Base-by-base conservation (phyloP, 1,140 invertebrate genomes). In the Drosophila serrata region DNA sequence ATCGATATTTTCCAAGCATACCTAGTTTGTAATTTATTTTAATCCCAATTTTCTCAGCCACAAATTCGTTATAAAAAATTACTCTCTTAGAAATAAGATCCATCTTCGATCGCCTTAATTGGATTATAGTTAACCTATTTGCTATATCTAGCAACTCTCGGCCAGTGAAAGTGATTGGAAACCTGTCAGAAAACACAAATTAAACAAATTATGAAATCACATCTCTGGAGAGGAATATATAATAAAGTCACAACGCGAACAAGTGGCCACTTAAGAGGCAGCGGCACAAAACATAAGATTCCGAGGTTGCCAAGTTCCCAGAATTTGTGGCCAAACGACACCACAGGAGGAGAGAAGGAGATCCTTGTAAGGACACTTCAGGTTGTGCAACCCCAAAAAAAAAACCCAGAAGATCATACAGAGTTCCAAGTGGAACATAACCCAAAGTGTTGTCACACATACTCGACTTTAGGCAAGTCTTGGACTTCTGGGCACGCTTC, bases 321-420 rank as follows among this genome's bases (percentile, higher is more conserved):
- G 81, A 84, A 84, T 67, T 73, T 68, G 62, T 64, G 68, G 79
- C 24, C 45, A 86, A 67, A 69, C 53, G 82, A 86, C 79, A 86
- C 82, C 69, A 24, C n/a, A n/a, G n/a, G n/a, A n/a, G n/a, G n/a
- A 69, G 7, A 48, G 4, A 17, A 15, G 70, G 15, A 57, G 6
- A 43, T 11, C 49, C 40, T 59, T 62, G 56, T 31, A 17, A 31
- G 35, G 29, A 15, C 63, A 48, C 39, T 53, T 33, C 15, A 45
- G 15, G 49, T 22, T 35, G n/a, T 12, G 51, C 8, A 48, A 40
- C 22, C 33, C 17, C 7, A 31, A 27, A 13, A 15, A 8, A 13
- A 13, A 27, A 19, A 1, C 1, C 3, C 19, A 27, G 6, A 9
- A 29, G 46, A 29, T 13, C 15, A 0, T 8, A 3, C 46, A 6